Percentiles rank a stretch among this genome's conserved stretches.
phyloP scores from a whole-genome alignment of 23 tunicate species.

The Ciona savignyi region DNA sequence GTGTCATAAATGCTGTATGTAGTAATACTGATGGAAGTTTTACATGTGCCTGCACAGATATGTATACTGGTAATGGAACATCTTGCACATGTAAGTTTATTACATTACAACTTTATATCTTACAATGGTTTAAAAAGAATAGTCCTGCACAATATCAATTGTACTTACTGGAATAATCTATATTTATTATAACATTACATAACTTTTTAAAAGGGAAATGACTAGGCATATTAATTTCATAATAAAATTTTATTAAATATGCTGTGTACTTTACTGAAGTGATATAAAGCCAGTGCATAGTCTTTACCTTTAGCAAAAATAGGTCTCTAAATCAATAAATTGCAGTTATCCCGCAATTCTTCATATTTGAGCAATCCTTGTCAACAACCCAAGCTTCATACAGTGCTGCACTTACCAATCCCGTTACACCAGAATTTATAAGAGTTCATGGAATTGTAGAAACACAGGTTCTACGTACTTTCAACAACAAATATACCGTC shows the following conservation, averaged over 20 bases:
- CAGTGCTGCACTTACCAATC: neutral
- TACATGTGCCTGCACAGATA: slow-evolving; percentile 1
- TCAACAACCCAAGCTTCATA: neutral
- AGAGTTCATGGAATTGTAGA: neutral
- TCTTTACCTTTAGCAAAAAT: neutral
- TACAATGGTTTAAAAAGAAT: too few species aligned
- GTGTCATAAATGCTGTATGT: slow-evolving; percentile 5
- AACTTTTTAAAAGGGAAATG: too few species aligned
- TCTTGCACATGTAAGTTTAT: slow-evolving; percentile 1
- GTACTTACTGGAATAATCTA: too few species aligned
- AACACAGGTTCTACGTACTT: neutral
- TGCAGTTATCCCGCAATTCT: neutral
- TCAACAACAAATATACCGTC: neutral
- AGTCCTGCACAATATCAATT: too few species aligned
- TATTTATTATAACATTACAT: too few species aligned
- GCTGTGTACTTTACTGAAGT: neutral
- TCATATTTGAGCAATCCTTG: neutral
- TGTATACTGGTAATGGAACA: slow-evolving; percentile 22
- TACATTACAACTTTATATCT: too few species aligned
- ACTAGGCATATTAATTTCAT: too few species aligned
- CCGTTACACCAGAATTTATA: neutral
- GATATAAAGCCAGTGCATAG: neutral
- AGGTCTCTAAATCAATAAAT: neutral
- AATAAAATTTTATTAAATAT: too few species aligned
- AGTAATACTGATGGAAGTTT: slow-evolving; percentile 10